Evolutionary conservation across 2,888 invertebrate genomes (phyloP).

Genomic region (Blera fallax): DNA sequence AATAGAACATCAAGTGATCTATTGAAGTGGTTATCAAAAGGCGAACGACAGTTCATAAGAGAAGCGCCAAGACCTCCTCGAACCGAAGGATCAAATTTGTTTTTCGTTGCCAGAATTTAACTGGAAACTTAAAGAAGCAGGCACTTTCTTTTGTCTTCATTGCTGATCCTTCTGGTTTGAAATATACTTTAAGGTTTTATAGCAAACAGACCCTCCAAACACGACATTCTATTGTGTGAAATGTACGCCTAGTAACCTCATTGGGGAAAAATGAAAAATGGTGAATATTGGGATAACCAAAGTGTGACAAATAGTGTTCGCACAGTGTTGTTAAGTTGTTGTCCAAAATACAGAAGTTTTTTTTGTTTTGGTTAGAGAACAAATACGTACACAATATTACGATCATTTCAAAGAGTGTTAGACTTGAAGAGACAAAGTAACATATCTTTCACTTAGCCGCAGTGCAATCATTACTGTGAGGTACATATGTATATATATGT

Average conservation of each 20-base stretch:
- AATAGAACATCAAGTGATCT: constrained; percentile 47
- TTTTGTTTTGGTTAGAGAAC: neutral
- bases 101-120: constrained; percentile 38
- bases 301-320: constrained; percentile 2
- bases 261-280: neutral
- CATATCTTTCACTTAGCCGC: neutral
- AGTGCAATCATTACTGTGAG: neutral
- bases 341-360: neutral
- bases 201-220: constrained; percentile 7
- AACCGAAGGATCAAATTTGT: constrained; percentile 66
- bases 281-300: neutral
- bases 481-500: too few relatives aligned
- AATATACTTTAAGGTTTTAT: neutral
- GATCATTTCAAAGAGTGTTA: neutral
- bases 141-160: constrained; percentile 42
- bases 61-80: constrained; percentile 66
- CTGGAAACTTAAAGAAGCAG: constrained; percentile 50
- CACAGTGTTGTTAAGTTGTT: neutral
- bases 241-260: constrained; percentile 13
- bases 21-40: constrained; percentile 50
- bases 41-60: constrained; percentile 53
- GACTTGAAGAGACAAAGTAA: neutral
- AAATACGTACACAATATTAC: too few relatives aligned
- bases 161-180: constrained; percentile 12
- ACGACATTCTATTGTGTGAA: constrained; percentile 13